Base-by-base conservation (phyloP, 2,888 invertebrate species). In the Arctia plantaginis region DNA sequence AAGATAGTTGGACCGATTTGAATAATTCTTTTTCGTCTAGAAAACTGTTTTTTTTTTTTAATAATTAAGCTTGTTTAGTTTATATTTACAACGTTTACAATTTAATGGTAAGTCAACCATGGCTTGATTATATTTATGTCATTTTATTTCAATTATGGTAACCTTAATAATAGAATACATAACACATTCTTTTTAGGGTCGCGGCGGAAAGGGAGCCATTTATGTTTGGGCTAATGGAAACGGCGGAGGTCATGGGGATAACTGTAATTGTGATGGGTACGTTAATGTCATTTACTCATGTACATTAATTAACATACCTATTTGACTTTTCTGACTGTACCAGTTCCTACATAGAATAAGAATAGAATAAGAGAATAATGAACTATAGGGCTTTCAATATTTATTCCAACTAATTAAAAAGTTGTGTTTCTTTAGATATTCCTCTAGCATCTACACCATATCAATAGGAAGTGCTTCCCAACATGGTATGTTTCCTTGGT, bases 211-310 rank as follows among this genome's bases (percentile, higher is more conserved):
- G 90, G 99, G 99, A 0, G 96, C 96, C 20, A 98, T 99, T 81
- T 99, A 98, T 91, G 98, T 99, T 0, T 99, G 99, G 98, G 99
- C 99, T 0, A 98, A 98, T 44, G 99, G 99, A 4, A 99, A 99
- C 88, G 99, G 99, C 0, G 99, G 99, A 8, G 96, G 96, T 18
- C 96, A 97, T 77, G 96, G 96, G 13, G 99, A 99, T 91, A 98
- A 98, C 91, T 99, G 99, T 90, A 98, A 98, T 87, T 98, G 98
- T 90, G 99, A 99, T 90, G 99, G 99, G 85, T 99, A 98, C 93
- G 96, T 30, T 13, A 62, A 55, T n/a, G 30, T 33, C 55, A 64
- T 7, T 30, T 62, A 27, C n/a, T n/a, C n/a, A n/a, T n/a, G n/a
- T n/a, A 41, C 27, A 27, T 0, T 10, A 27, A 67, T 27, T 27